These are phyloP conservation scores for Martes martes DNA, from an alignment of 2,113 vertebrate genomes.

Conservation along the genomic window DNA sequence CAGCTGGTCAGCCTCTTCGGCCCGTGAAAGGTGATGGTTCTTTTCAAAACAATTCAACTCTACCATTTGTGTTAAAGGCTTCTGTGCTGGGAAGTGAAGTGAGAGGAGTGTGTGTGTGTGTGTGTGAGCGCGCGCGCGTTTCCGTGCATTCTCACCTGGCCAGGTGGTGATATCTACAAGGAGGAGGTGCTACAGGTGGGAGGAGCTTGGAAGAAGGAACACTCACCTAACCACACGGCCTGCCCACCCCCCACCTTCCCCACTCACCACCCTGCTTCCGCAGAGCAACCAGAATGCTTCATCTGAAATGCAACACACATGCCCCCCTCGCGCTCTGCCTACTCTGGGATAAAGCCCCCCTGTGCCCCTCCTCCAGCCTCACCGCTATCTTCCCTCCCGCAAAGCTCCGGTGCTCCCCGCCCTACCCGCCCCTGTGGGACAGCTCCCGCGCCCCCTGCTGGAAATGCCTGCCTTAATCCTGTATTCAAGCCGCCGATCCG, in stretches of 20 bases:
- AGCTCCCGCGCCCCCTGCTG: neutral
- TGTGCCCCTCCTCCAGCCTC: no score
- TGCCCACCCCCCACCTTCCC: neutral
- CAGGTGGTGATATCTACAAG: accelerated
- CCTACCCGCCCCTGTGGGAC: neutral
- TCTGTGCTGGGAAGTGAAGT: neutral
- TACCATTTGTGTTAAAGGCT: neutral
- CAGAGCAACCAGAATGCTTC: neutral
- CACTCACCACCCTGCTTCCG: neutral
- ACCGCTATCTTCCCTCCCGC: accelerated
- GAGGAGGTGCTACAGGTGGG: neutral
- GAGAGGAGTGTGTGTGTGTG: neutral
- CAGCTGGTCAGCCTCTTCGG: neutral
- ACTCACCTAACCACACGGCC: neutral
- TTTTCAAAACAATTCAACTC: neutral
- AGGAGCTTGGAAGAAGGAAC: neutral
- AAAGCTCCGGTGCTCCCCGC: neutral
- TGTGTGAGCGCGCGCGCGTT: neutral
- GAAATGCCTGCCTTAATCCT: neutral
- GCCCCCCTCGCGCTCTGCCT: neutral
- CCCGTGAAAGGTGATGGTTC: neutral
- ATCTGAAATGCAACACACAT: accelerated
- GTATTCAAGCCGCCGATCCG: no score
- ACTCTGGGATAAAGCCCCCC: neutral
- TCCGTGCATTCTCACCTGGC: neutral